phyloP scores from a whole-genome alignment of 2,797 vertebrate genomes.

The Forpus xanthops region DNA sequence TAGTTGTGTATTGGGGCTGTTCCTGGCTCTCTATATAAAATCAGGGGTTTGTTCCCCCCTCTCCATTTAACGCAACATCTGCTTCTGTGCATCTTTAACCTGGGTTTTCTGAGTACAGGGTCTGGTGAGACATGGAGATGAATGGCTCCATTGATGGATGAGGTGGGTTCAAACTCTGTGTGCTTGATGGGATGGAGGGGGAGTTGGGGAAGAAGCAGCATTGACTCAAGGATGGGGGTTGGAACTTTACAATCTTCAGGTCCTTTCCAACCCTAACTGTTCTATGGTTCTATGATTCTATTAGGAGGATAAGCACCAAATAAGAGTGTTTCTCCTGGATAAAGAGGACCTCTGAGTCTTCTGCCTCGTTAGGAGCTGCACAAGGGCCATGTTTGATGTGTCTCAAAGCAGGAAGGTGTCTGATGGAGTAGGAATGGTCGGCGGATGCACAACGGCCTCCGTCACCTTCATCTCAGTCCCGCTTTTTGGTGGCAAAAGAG shows the following conservation, averaged over 20 bases:
- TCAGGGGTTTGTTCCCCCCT: no score
- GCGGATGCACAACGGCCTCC: not conserved
- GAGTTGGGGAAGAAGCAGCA: not conserved
- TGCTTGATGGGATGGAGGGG: not conserved
- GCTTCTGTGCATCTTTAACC: not conserved
- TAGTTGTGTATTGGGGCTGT: no score
- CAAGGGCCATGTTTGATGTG: not conserved
- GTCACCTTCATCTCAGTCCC: not conserved
- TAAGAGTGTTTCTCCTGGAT: not conserved
- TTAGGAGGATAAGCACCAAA: not conserved
- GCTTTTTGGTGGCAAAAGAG: not conserved
- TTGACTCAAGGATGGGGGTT: not conserved
- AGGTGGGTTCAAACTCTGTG: not conserved
- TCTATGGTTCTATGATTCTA: not conserved
- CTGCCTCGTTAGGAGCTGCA: not conserved
- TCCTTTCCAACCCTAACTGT: no score
- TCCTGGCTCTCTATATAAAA: no score
- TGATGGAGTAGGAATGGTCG: not conserved
- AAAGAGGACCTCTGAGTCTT: not conserved
- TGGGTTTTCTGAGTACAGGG: not conserved
- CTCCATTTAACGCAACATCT: no score
- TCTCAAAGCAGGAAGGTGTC: not conserved
- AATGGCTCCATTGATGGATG: not conserved
- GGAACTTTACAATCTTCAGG: no score
- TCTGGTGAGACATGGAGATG: fast-evolving